phyloP scores from a whole-genome alignment of 1,140 invertebrate species.

The Argopecten irradians region DNA sequence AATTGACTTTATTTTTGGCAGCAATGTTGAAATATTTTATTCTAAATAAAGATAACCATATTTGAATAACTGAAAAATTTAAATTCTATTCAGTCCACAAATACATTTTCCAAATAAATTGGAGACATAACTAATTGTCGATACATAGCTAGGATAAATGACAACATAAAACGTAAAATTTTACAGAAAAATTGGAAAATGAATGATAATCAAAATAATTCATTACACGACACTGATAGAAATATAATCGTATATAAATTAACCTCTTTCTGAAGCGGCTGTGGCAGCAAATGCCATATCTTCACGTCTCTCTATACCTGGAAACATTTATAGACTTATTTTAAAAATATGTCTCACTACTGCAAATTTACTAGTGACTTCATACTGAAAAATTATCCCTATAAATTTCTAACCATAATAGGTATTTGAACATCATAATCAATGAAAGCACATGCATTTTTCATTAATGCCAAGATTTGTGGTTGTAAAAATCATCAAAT shows the following conservation, averaged over 20 bases:
- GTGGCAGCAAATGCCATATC: background rate
- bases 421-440: background rate
- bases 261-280: slow-evolving; percentile 3
- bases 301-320: slow-evolving; percentile 1
- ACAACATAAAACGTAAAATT: background rate
- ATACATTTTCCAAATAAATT: background rate
- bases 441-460: background rate
- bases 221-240: background rate
- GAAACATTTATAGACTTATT: background rate
- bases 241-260: background rate
- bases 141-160: background rate
- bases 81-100: too few relatives aligned
- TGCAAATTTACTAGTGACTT: too few relatives aligned
- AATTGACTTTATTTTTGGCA: too few relatives aligned
- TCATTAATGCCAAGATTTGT: background rate
- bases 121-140: background rate
- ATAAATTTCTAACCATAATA: background rate
- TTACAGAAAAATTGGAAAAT: background rate
- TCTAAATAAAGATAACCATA: too few relatives aligned
- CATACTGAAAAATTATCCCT: too few relatives aligned
- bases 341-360: background rate
- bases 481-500: background rate
- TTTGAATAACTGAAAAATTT: too few relatives aligned
- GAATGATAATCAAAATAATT: background rate
- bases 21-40: too few relatives aligned